Evolutionary conservation across 2,113 vertebrate species (phyloP).

Genomic region (Ochotona curzoniae): DNA sequence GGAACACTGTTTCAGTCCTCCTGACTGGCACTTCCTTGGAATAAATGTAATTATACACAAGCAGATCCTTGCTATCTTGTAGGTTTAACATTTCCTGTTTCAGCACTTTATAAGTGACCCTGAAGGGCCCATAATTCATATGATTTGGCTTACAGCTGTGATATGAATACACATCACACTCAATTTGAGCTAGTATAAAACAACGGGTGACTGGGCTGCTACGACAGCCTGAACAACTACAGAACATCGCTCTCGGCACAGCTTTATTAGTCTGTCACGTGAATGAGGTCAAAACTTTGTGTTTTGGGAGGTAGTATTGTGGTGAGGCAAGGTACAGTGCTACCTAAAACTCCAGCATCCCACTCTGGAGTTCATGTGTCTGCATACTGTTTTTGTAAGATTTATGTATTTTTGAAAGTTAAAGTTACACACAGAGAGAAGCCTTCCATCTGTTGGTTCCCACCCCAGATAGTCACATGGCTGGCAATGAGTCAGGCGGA

Average conservation of each 20-base stretch:
- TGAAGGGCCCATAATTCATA: slow-evolving; percentile 29
- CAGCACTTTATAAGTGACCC: slow-evolving; percentile 6
- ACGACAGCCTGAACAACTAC: background rate
- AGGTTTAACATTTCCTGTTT: slow-evolving; percentile 50
- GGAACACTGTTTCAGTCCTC: background rate
- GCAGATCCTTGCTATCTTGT: slow-evolving; percentile 2
- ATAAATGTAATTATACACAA: slow-evolving; percentile 18
- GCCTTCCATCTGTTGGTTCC: too few relatives aligned
- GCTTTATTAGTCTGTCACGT: background rate
- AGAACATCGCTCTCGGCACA: background rate
- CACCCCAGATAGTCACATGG: too few relatives aligned
- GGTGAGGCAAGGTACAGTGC: too few relatives aligned
- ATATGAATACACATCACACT: slow-evolving; percentile 52
- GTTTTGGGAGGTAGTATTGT: background rate
- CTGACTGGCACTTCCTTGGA: slow-evolving; percentile 44
- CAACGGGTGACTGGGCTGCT: background rate
- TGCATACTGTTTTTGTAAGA: too few relatives aligned
- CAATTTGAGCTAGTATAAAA: background rate
- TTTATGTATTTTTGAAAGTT: too few relatives aligned
- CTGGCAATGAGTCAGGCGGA: too few relatives aligned
- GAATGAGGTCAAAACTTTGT: background rate
- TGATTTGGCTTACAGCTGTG: slow-evolving; percentile 40
- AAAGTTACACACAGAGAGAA: too few relatives aligned
- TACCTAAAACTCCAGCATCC: too few relatives aligned
- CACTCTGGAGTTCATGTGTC: too few relatives aligned